Base-by-base conservation (phyloP, 2,797 vertebrate species). In the Sebastes itinus region DNA sequence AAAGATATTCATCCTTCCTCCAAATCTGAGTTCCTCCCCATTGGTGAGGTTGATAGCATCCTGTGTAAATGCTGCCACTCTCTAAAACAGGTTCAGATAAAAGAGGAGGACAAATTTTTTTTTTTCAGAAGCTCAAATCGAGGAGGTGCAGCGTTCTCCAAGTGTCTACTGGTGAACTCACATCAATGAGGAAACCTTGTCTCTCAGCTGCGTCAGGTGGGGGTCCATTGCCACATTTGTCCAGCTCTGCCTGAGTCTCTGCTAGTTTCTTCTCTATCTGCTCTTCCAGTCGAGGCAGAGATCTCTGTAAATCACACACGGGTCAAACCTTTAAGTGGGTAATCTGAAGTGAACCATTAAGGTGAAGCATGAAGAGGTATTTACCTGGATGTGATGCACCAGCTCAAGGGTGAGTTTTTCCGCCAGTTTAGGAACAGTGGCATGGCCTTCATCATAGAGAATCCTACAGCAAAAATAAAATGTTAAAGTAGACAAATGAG, bases 331-430 rank as follows among this genome's bases (percentile, higher is more conserved):
- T 38, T 23, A 38, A 75, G n/a, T n/a, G n/a, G n/a, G n/a, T n/a
- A n/a, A n/a, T n/a, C n/a, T n/a, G n/a, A n/a, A n/a, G n/a, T n/a
- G n/a, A 8, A 16, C 3, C 22, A 7, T n/a, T n/a, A n/a, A n/a
- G n/a, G n/a, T n/a, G n/a, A n/a, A n/a, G n/a, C n/a, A n/a, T n/a
- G n/a, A n/a, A n/a, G n/a, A n/a, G n/a, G n/a, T n/a, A 68, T 28
- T 95, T 78, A 98, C 97, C 88, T 89, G 82, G 64, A 98, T 98
- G 79, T 97, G 97, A 38, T 80, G 58, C 81, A 98, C 97, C 69
- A 99, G 96, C 76, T 98, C 96, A 0, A 91, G 75, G 6, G 97
- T 97, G 69, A 98, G 96, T 67, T 95, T 97, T 60, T 97, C 94
- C 12, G 97, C 97, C 83, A 98, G 89, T n/a, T 72, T 71, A n/a